Base-by-base conservation (phyloP, 2,797 vertebrate genomes). In the Pipistrellus pipistrellus region DNA sequence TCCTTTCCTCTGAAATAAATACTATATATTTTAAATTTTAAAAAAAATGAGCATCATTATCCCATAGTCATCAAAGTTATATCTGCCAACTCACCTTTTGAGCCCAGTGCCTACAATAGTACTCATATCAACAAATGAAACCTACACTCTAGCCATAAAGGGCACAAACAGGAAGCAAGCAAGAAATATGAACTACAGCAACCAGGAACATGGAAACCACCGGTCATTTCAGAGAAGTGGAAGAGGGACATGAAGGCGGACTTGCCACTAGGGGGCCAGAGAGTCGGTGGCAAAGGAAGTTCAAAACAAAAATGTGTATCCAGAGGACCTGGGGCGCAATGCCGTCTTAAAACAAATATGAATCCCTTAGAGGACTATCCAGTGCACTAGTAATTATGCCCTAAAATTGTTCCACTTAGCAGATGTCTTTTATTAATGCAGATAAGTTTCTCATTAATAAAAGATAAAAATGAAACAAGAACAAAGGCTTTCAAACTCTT, bases 201-300 rank as follows among this genome's bases (percentile, higher is more conserved):
- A 2, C 21, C 55, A 12, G 23, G 27, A 23, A 48, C 62, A 53
- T 9, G 7, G 0, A 27, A 53, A 38, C 21, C 14, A n/a, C 23
- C 11, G 1, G 1, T 1, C 1, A 17, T 30, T 51, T 44, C 66
- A 64, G 41, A 6, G 44, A 30, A 10, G 23, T 4, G 59, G 20
- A 23, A 18, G n/a, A 10, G 1, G 17, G 55, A 30, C 25, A 6
- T 0, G 25, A 21, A 21, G 35, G 66, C 17, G 3, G 23, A 20
- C 15, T 55, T 7, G 77, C 92, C 95, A 41, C 88, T 20, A 78
- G 91, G 32, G 86, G 91, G 86, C 59, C 35, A 1, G 15, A 44
- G n/a, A 44, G 66, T 38, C 3, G 2, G 4, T 0, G 38, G 46
- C 48, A 18, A 66, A 32, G 38, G 27, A 32, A 51, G 38, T 30